Base-by-base conservation (phyloP, 2,888 invertebrate genomes). In the Mesodorylaimus sp. region DNA sequence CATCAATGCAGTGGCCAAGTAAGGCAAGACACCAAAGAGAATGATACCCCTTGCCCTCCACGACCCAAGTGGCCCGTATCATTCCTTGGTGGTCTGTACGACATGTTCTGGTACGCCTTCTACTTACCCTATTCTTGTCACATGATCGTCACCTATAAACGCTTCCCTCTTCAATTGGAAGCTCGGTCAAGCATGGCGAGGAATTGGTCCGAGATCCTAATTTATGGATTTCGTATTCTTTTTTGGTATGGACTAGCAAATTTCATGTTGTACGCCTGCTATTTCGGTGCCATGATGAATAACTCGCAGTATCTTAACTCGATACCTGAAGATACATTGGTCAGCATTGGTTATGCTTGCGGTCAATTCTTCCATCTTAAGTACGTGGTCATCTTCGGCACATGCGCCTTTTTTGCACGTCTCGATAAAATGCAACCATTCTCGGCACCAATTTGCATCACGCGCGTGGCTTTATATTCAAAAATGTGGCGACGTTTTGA, bases 401-500 rank as follows among this genome's bases (percentile, higher is more conserved):
- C 69, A 1, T 67, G 69, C 1, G 58, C 66, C 0, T 54, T 64
- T 19, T 57, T 72, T 36, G 68, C 70, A 5, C 57, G 57, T 37
- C 47, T 70, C 16, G 72, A 72, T 56, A 63, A 63, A 45, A 60
- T 72, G 55, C 59, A 64, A 19, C 67, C 70, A 2, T 63, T 66
- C 0, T 53, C 55, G 1, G 63, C 64, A 25, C 70, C 72, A 2
- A 68, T 67, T 50, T 72, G 72, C 60, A 64, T 71, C 39, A 62
- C 67, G n/a, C 59, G 68, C 23, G 64, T 70, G n/a, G 66, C 67
- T 32, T 57, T 68, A 10, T 70, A 68, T 56, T 69, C 71, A 1
- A 66, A 70, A 53, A 63, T 71, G 57, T 72, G 72, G 71, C 65
- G 70, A 27, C 63, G 60, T 48, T 71, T 71, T 62, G 71, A 71